A percentile compares a stretch with the other conserved stretches of the same genome.
phyloP scores from a whole-genome alignment of 2,113 vertebrate genomes.

The Sturnus vulgaris region DNA sequence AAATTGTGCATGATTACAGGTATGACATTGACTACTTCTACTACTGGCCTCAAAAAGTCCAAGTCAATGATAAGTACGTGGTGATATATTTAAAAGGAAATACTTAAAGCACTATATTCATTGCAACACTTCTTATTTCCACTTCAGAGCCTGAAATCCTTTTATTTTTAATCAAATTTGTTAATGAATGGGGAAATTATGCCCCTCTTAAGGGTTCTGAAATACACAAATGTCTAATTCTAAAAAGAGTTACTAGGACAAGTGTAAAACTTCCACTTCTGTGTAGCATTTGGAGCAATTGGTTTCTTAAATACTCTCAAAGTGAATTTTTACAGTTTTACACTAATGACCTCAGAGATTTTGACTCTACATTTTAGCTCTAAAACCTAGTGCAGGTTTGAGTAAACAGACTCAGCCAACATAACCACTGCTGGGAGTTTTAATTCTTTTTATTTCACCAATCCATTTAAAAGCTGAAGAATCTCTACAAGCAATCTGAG shows the following conservation, averaged over 20 bases:
- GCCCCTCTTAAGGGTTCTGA: not conserved
- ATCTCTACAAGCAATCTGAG: not conserved
- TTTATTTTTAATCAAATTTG: not conserved
- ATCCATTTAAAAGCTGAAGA: not conserved
- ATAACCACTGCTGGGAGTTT: not conserved
- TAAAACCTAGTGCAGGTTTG: not conserved
- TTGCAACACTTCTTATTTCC: not conserved
- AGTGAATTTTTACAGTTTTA: not conserved
- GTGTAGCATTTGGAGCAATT: not conserved
- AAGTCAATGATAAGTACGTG: not conserved
- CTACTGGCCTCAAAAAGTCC: not conserved
- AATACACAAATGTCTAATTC: not conserved
- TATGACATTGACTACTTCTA: slow-evolving; percentile 37
- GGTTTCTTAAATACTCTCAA: not conserved
- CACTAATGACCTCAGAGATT: not conserved
- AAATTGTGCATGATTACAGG: slow-evolving; percentile 92
- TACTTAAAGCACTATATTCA: not conserved
- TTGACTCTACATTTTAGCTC: not conserved
- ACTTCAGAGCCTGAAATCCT: not conserved
- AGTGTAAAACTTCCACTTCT: not conserved
- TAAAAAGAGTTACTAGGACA: not conserved
- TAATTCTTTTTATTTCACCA: not conserved
- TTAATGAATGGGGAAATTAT: not conserved
- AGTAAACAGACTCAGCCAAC: not conserved
- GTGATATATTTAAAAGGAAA: not conserved